A percentile compares a stretch with the other conserved stretches of the same genome.
phyloP scores from a whole-genome alignment of 2,113 vertebrate species.

The Alouatta palliata region DNA sequence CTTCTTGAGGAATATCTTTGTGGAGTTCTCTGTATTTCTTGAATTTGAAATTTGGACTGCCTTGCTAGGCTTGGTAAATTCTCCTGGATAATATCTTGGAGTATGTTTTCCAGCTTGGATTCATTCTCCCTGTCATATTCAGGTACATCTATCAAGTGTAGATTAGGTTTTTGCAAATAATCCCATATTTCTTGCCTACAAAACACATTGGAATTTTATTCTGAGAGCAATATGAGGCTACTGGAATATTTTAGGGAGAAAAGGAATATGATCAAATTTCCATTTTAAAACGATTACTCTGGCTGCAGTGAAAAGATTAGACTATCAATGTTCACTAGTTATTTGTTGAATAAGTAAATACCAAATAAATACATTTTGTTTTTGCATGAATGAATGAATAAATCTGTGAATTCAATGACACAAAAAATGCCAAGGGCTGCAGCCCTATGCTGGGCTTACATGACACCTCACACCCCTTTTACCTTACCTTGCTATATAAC shows the following conservation, averaged over 20 bases:
- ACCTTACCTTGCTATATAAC: neutral
- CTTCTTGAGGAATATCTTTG: too few species aligned
- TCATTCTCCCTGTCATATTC: too few species aligned
- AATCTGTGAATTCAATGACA: neutral
- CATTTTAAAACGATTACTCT: neutral
- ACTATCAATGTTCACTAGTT: neutral
- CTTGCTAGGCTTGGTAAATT: too few species aligned
- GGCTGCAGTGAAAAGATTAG: neutral
- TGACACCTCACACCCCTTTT: neutral
- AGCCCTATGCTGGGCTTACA: neutral
- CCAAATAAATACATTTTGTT: neutral
- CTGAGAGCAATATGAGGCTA: neutral
- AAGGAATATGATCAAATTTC: neutral
- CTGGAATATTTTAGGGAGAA: neutral
- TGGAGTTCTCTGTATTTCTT: too few species aligned
- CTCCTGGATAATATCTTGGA: too few species aligned
- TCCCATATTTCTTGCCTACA: too few species aligned
- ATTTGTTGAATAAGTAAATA: neutral
- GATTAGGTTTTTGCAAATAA: too few species aligned
- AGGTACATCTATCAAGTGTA: too few species aligned
- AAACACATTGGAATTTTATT: neutral
- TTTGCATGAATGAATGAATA: neutral
- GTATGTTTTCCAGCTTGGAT: too few species aligned
- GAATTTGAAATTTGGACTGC: too few species aligned
- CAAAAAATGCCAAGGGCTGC: neutral